Conservation (phyloP, 2,113 vertebrate species). For the Ctenodactylus gundi region DNA sequence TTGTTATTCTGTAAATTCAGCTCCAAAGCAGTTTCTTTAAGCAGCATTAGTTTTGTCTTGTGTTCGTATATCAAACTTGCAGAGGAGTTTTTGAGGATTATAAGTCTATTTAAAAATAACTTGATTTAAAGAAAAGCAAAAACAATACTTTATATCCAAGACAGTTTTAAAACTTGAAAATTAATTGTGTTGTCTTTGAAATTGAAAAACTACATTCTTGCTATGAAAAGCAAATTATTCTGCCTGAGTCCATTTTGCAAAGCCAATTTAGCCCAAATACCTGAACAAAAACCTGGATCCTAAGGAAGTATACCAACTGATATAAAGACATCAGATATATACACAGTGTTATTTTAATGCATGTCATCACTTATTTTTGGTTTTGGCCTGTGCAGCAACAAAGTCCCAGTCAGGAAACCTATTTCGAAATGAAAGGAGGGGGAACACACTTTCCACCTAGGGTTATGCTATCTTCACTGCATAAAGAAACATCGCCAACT, state of each 20-base stretch:
- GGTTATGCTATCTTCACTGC: not conserved
- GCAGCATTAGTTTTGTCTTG: not conserved
- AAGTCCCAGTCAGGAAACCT: not conserved
- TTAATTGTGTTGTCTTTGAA: slow-evolving; percentile 14
- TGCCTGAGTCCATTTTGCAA: not conserved
- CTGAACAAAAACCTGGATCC: not conserved
- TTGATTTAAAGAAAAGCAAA: slow-evolving; percentile 22
- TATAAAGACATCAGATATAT: not conserved
- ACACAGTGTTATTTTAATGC: not conserved
- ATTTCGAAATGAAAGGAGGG: not conserved
- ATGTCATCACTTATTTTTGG: not conserved
- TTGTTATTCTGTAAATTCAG: not conserved
- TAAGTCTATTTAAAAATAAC: not conserved
- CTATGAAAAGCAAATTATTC: slow-evolving; percentile 22
- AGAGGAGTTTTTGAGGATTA: not conserved
- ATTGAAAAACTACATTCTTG: slow-evolving; percentile 4
- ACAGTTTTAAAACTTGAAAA: not conserved
- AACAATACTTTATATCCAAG: not conserved
- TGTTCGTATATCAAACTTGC: not conserved
- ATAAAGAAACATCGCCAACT: not conserved
- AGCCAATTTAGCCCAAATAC: not conserved
- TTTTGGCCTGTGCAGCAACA: not conserved
- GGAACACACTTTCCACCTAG: not conserved
- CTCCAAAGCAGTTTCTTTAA: not conserved
- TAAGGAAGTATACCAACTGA: not conserved